Base-by-base conservation (phyloP, 2,888 invertebrate species). In the Caradrina clavipalpis region DNA sequence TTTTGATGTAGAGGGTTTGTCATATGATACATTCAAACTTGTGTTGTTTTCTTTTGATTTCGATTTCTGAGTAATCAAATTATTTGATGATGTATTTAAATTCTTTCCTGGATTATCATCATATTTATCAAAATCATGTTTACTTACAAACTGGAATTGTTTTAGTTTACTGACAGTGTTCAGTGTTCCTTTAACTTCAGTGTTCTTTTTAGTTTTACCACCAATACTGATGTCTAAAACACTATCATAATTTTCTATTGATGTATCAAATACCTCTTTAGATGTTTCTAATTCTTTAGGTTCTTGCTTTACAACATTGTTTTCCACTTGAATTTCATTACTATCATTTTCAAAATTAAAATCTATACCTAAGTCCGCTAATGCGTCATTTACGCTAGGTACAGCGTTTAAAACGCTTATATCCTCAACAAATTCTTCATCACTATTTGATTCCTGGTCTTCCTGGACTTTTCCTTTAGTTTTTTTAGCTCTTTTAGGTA, bases 321-420 rank as follows among this genome's bases (percentile, higher is more conserved):
- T 71, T 45, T 21, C 65, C 61, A 73, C 35, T 54, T 66, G 58
- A 50, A 35, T 67, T 62, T 77, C 67, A 11, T 42, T 67, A 13
- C 21, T 62, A n/a, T 79, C 61, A 58, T 69, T 69, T 59, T 80
- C 80, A 81, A 88, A 87, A 67, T 86, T 89, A 22, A 95, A 91
- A 84, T 94, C 88, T 47, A 95, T 91, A 54, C 89, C 91, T 72
- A 95, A 87, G 74, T 93, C 90, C 49, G 88, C 86, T 72, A 93
- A 95, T 26, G 89, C 88, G 84, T 96, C 95, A 88, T 96, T 94
- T 0, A 96, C 96, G 89, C 96, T 96, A 0, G 96, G 96, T 6
- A 96, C 89, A 75, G 88, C 92, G 76, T 96, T 92, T 49, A 96
- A 84, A 35, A 91, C 73, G 54, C 76, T 82, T 21, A 58, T 81